Evolutionary conservation across 1,140 invertebrate species (phyloP).

Genomic region (Drosophila teissieri): DNA sequence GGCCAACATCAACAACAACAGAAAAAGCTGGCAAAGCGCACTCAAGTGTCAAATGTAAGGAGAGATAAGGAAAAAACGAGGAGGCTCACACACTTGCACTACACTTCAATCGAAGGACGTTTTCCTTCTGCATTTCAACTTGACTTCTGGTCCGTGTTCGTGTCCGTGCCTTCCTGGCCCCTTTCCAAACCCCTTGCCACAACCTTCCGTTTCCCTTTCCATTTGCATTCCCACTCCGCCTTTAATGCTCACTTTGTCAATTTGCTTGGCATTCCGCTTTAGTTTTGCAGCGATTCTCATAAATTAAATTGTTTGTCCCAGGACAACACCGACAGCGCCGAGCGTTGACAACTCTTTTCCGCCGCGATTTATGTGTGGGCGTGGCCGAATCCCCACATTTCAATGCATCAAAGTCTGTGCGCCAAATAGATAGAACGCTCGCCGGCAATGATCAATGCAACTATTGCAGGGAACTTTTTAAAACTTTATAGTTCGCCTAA

Average conservation of each 20-base stretch:
- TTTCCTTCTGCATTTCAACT: slow-evolving; percentile 41
- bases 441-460: not conserved
- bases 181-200: no score
- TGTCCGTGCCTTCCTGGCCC: not conserved
- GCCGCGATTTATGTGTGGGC: slow-evolving; percentile 12
- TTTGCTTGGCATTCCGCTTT: slow-evolving; percentile 68
- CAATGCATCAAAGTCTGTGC: slow-evolving; percentile 17
- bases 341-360: slow-evolving; percentile 11
- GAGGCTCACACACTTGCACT: slow-evolving; percentile 44
- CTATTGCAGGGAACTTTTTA: not conserved
- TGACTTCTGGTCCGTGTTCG: slow-evolving; percentile 46
- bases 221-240: not conserved
- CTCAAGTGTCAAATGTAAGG: slow-evolving; percentile 80
- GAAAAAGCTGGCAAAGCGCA: slow-evolving; percentile 48
- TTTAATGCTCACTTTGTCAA: slow-evolving; percentile 62
- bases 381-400: slow-evolving; percentile 3
- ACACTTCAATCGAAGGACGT: slow-evolving; percentile 65
- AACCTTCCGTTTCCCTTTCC: slow-evolving; percentile 6
- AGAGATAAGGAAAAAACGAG: slow-evolving; percentile 26
- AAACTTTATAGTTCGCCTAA: not conserved
- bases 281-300: slow-evolving; percentile 71
- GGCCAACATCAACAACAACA: slow-evolving; percentile 57
- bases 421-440: not conserved
- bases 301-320: slow-evolving; percentile 81
- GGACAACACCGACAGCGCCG: slow-evolving; percentile 49